Evolutionary conservation across 2,797 vertebrate species (phyloP), one percentile per base, ranked within the genome.

Genomic region (Acipenser ruthenus): DNA sequence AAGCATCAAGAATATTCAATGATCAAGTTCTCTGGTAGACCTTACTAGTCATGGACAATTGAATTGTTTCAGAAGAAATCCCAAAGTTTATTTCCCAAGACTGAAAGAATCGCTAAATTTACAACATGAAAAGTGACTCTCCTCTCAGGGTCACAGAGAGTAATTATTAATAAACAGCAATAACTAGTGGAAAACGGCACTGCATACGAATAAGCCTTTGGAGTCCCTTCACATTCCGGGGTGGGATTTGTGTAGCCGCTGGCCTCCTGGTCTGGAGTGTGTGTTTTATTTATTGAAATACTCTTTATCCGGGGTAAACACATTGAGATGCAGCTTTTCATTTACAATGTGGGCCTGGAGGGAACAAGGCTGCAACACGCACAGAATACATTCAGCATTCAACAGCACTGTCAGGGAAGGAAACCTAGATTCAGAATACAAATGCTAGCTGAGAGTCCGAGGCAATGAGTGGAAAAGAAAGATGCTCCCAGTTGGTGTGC

Each of bases 111-210:
- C 55, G 1, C 55, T 58, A 11, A 10, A 58, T 6, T 58, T 10
- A 6, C 2, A 58, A 58, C 55, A 58, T 58, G 55, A 6, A 58
- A 13, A 58, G 12, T n/a, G 55, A 58, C 55, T 10, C 55, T 6
- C 23, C 23, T 80, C 75, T 75, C 71, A 74, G 80, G 80, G 79
- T 79, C 86, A 81, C 80, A 82, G 71, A 77, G 73, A 79, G 79
- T 81, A 81, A 77, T 82, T 81, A 87, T 83, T 83, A 83, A 84
- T 84, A 84, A 82, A 72, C 79, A 74, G 77, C 82, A 80, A 87
- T 83, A 81, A 86, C 82, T 85, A 77, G 82, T 78, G 79, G 83
- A 73, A 75, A 73, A 74, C 79, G 69, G 75, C 75, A 68, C 73
- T 78, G 82, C 83, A 85, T 86, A 80, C 79, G 79, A 78, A 81